Base-by-base conservation (phyloP, 2,797 vertebrate genomes). In the Gobionotothen gibberifrons region DNA sequence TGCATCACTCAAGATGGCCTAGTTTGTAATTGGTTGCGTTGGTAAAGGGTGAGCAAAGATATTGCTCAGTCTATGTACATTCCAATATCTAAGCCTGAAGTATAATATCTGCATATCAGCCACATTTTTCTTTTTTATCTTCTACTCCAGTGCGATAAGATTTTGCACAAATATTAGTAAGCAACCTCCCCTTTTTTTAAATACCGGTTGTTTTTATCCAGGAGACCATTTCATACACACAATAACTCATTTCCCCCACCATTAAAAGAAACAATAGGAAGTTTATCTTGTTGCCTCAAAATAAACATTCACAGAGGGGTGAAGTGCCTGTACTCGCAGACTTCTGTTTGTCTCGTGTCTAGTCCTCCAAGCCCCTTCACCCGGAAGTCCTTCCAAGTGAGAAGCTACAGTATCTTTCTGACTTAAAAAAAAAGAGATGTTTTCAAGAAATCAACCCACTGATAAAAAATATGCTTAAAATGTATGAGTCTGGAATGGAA, bases 321-420 rank as follows among this genome's bases (percentile, higher is more conserved):
- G 48, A 79, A 85, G 64, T 78, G 26, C 4, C 26, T 56, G 71
- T 3, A 17, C 17, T 62, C n/a, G 0, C 58, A 52, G 39, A 47
- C 58, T 65, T 76, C 66, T 63, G 59, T 72, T 74, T 68, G 17
- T 78, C 68, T 71, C 72, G 84, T 79, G 76, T 48, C 26, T 26
- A 26, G 26, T 26, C 26, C 26, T 26, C 26, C 26, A 5, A 26
- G 26, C 32, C 32, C 5, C 32, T 9, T 36, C 8, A 36, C 32
- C 32, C 32, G 1, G 32, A 36, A 36, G 32, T 36, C 32, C 32
- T 2, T 36, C 32, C 32, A 36, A 9, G 32, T 36, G 32, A 36
- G 32, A 36, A 36, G 32, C 36, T 36, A n/a, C n/a, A n/a, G n/a
- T n/a, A 36, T 36, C 6, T 36, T 36, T 36, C 32, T 9, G 32